Conservation (phyloP, 53 echinoderm and acorn worm species). For the Astropecten irregularis region DNA sequence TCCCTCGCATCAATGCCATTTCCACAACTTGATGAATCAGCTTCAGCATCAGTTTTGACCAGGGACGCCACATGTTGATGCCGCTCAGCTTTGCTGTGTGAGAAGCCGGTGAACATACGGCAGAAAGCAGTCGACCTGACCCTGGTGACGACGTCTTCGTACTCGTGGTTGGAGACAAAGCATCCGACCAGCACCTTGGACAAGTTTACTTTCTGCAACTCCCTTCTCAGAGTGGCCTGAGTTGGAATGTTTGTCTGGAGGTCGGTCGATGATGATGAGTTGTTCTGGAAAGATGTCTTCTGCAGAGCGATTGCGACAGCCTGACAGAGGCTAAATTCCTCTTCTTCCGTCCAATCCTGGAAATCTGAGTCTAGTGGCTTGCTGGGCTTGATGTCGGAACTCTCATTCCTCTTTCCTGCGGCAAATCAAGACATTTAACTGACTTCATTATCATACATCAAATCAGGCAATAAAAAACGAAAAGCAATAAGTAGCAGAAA, state of each 20-base stretch:
- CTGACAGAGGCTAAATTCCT: slow-evolving; percentile 38
- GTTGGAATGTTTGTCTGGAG: too few relatives aligned
- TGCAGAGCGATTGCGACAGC: slow-evolving; percentile 17
- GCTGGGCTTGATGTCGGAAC: neutral
- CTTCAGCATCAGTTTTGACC: neutral
- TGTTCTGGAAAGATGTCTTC: neutral
- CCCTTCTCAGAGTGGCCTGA: neutral
- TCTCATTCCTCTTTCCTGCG: slow-evolving; percentile 9
- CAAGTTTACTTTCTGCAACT: slow-evolving; percentile 13
- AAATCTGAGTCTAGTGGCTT: neutral
- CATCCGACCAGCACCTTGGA: slow-evolving; percentile 9
- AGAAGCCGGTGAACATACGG: slow-evolving; percentile 20
- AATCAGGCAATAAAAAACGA: too few relatives aligned
- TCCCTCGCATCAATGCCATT: neutral
- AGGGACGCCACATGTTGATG: neutral
- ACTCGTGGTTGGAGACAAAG: slow-evolving; percentile 9
- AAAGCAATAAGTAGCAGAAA: too few relatives aligned
- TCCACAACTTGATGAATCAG: neutral
- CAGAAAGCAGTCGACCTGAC: slow-evolving; percentile 19
- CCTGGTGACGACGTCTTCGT: neutral
- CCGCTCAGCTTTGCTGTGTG: neutral
- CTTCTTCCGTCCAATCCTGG: slow-evolving; percentile 33
- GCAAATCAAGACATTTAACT: too few relatives aligned
- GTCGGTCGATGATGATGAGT: neutral
- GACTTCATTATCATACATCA: too few relatives aligned